Base-by-base conservation (phyloP, 2,888 invertebrate genomes). In the Microctonus hyperodae region DNA sequence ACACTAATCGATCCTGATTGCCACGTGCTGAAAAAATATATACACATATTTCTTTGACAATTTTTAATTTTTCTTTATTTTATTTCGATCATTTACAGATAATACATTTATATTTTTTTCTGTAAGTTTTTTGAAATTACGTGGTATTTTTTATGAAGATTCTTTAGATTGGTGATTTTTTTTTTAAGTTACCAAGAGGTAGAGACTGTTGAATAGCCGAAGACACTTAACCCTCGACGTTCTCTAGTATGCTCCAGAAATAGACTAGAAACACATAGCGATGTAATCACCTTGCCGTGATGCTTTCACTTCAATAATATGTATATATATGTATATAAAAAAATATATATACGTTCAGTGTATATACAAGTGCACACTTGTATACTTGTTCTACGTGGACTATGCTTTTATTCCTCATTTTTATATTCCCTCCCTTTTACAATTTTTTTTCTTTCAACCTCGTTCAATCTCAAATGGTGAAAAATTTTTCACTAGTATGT, bases 221-320 rank as follows among this genome's bases (percentile, higher is more conserved):
- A 70, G 70, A 72, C 70, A 73, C 69, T 73, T 73, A 64, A 70
- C 70, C 71, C 72, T 73, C 67, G 68, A 71, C 67, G 65, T 62
- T 67, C 65, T 67, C 57, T 40, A 35, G 23, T 61, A 57, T 64
- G 58, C 61, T 70, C 62, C 67, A 70, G 66, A 73, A 73, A 73
- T 73, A 73, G 69, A 68, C 65, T 64, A 67, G 67, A 63, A 64
- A 65, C 66, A 71, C 71, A 71, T 68, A 69, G 70, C 71, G 68
- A 73, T 71, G 71, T 70, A 73, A 73, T 73, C 71, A 71, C 66
- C 62, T 67, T 65, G 13, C 58, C 67, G 66, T 67, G 40, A 23
- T 63, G 70, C 71, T 70, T 70, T 70, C 71, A 70, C 70, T 69
- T 51, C 63, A 69, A 71, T 73, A 68, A 22, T 44, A 25, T 51